Base-by-base conservation (phyloP, 2,888 invertebrate species). In the Papilio demoleus region DNA sequence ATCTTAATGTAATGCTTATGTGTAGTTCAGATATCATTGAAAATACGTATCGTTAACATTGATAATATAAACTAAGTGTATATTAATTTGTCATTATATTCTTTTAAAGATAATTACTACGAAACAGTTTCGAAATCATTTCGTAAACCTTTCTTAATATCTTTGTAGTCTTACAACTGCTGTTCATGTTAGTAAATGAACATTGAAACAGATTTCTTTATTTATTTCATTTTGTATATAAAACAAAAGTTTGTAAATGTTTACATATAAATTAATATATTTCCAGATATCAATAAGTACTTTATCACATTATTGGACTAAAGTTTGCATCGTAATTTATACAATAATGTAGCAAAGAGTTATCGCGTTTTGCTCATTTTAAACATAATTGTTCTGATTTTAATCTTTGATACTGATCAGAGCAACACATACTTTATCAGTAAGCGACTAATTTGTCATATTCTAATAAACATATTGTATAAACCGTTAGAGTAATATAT, bases 1-100 rank as follows among this genome's bases (percentile, higher is more conserved):
- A 4, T 31, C 2, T 24, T 56, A 67, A 40, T n/a, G n/a, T 34
- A 19, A n/a, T 27, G 47, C 63, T 34, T 65, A 27, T 68, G 59
- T 68, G 70, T 65, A 69, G 62, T 65, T 60, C 47, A 65, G 31
- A 65, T 59, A 9, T 9, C 1, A 6, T 27, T 1, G 14, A 27
- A 31, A 27, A 17, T 17, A 17, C 38, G 11, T 31, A n/a, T 27
- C 17, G 53, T 31, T 53, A 53, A 17, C 19, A n/a, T 19, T 11
- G 11, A 22, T 22, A 47, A n/a, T 47, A 19, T 19, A 1, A 40
- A 45, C 4, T 45, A 47, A 47, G 12, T 12, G 0, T 47, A 47
- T 1, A 4, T 22, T 47, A 11, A 11, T 42, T 17, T 42, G 17
- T 1, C 17, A 45, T n/a, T n/a, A n/a, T n/a, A n/a, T n/a, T n/a